A percentile compares a stretch with the other conserved stretches of the same genome.
Evolutionary conservation across 2,888 invertebrate genomes (phyloP).

Genomic region (Shargacucullia verbasci): DNA sequence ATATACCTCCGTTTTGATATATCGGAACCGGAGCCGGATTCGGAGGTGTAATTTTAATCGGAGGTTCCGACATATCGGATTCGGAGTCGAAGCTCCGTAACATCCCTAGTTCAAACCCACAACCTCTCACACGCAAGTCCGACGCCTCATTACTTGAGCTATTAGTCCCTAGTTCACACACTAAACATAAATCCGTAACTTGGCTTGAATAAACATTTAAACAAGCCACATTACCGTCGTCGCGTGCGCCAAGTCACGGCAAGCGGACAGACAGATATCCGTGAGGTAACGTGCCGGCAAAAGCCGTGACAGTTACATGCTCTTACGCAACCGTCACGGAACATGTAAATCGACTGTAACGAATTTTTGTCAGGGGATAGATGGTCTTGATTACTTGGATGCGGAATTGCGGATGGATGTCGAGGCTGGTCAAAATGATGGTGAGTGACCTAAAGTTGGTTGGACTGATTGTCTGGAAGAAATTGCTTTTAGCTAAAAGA

Average conservation of each 20-base stretch:
- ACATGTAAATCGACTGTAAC: constrained; percentile 32
- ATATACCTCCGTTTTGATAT: no score
- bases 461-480: no score
- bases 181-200: constrained; percentile 5
- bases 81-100: no score
- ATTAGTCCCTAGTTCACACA: constrained; percentile 4
- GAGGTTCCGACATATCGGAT: no score
- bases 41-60: no score
- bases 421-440: neutral
- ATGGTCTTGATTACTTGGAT: constrained; percentile 1
- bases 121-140: no score
- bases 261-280: constrained; percentile 47
- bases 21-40: no score
- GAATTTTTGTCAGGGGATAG: constrained; percentile 11
- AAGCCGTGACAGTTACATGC: constrained; percentile 22
- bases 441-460: no score
- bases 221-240: constrained; percentile 26
- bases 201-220: neutral
- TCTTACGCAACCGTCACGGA: constrained; percentile 44
- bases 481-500: no score
- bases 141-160: no score
- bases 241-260: constrained; percentile 53
- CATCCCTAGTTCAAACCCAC: no score
- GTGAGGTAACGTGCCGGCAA: constrained; percentile 43
- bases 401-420: neutral